Conservation (phyloP, 2,797 vertebrate genomes). For the Anguilla anguilla region DNA sequence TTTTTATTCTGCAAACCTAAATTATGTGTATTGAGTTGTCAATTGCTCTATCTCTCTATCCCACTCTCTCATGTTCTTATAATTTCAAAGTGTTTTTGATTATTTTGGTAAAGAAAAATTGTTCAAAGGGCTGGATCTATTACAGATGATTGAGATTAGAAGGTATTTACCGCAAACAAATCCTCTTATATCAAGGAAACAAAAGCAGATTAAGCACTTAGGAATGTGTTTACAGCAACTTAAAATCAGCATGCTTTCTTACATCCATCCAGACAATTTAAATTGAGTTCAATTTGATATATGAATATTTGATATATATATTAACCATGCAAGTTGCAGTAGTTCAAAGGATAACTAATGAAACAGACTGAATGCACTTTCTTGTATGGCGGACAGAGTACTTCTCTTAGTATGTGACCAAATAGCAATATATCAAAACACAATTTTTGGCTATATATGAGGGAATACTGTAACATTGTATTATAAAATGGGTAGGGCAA, state of each 20-base stretch:
- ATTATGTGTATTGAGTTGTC: neutral
- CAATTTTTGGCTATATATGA: no score
- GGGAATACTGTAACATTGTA: no score
- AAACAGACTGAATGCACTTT: neutral
- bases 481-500: no score
- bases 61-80: neutral
- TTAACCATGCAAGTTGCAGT: neutral
- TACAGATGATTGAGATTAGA: constrained; percentile 32
- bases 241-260: constrained; percentile 6
- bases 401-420: no score
- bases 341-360: neutral
- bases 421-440: no score
- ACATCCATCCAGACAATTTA: constrained; percentile 3
- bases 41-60: neutral
- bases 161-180: constrained; percentile 26
- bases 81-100: neutral
- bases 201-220: constrained; percentile 33
- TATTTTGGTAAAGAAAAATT: neutral
- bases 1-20: neutral
- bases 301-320: neutral
- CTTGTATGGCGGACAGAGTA: no score
- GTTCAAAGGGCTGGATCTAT: constrained; percentile 6
- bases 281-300: neutral
- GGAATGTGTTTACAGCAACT: constrained; percentile 13
- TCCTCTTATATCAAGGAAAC: constrained; percentile 30